Conservation (phyloP, 1,140 invertebrate species). For the Trichonephila clavipes region DNA sequence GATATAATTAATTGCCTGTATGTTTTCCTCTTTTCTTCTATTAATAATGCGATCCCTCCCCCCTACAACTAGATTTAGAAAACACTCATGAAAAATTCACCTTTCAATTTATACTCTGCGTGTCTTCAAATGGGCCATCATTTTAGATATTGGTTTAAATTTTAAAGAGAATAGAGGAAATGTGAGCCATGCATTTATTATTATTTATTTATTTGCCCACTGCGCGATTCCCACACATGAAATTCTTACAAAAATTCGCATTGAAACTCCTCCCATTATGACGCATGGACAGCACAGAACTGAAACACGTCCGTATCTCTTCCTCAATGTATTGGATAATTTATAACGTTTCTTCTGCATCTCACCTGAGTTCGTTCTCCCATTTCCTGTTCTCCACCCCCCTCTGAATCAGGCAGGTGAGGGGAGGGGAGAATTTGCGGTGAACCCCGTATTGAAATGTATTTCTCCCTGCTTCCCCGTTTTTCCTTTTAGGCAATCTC, state of each 20-base stretch:
- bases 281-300: not conserved
- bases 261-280: conserved; percentile 41
- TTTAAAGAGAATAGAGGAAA: not conserved
- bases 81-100: not conserved
- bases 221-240: not conserved
- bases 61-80: not conserved
- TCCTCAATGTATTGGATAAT: conserved; percentile 65
- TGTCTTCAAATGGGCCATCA: not conserved
- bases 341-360: conserved; percentile 67
- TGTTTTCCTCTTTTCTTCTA: no score
- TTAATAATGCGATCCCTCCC: no score
- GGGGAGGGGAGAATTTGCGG: not conserved
- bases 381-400: not conserved
- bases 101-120: not conserved
- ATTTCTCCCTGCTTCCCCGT: not conserved
- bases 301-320: conserved; percentile 41
- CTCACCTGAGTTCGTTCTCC: conserved; percentile 13
- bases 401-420: not conserved
- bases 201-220: conserved; percentile 22
- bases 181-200: not conserved
- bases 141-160: conserved; percentile 23
- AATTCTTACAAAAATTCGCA: not conserved
- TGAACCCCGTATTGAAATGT: conserved; percentile 68
- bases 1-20: no score
- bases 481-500: not conserved